Conservation (phyloP, 2,113 vertebrate species). For the Cebidichthys violaceus region DNA sequence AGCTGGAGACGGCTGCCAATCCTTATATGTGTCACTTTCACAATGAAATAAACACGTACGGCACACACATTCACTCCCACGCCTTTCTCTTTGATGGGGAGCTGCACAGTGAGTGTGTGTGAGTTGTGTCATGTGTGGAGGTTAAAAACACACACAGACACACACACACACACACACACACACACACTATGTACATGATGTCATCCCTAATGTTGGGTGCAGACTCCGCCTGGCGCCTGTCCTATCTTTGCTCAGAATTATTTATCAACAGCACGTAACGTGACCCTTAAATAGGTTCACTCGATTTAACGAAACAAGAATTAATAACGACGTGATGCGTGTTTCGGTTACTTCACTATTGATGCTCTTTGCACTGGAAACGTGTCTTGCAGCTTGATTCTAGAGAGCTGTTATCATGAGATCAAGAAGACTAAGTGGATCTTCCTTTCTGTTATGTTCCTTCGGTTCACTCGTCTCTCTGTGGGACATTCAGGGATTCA, state of each 20-base stretch:
- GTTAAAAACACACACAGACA: constrained; percentile 43
- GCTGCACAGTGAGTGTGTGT: constrained; percentile 1
- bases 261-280: constrained; percentile 72
- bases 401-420: not conserved
- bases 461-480: constrained; percentile 41
- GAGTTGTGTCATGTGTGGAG: constrained; percentile 4
- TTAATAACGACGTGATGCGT: constrained; percentile 37
- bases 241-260: constrained; percentile 73
- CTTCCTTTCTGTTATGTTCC: constrained; percentile 31
- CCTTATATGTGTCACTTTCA: constrained; percentile 43
- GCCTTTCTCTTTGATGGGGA: constrained; percentile 22
- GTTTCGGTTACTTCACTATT: not conserved
- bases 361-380: not conserved
- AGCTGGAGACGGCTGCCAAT: constrained; percentile 3
- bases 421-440: not conserved
- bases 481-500: constrained; percentile 67
- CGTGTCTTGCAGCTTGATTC: constrained; percentile 18
- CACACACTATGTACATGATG: constrained; percentile 50
- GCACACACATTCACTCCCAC: not conserved
- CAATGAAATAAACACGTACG: constrained; percentile 27
- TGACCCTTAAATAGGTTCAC: constrained; percentile 65
- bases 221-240: constrained; percentile 44
- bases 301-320: constrained; percentile 45
- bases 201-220: constrained; percentile 54
- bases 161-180: constrained; percentile 14